Base-by-base conservation (phyloP, 2,797 vertebrate species). In the Sparus aurata region DNA sequence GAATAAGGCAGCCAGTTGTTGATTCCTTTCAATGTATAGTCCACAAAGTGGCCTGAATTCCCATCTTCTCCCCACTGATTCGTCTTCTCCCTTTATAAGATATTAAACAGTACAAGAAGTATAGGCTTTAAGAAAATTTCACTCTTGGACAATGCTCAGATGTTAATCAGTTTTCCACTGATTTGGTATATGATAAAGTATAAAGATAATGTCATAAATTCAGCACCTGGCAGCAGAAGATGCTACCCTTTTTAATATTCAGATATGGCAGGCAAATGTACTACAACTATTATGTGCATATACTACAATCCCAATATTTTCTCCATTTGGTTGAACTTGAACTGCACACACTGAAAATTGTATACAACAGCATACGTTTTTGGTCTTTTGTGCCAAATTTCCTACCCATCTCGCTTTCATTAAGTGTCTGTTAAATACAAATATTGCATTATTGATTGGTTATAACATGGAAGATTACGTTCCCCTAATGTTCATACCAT, bases 1-100 rank as follows among this genome's bases (percentile, higher is more conserved):
- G 94, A 92, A 93, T 95, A 96, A 95, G 95, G 95, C 95, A 95
- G 93, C 91, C 90, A 92, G 90, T 95, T 94, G 92, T 93, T 90
- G 86, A 92, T 92, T 94, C 92, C 86, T 91, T 88, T 88, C 89
- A 77, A 84, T 82, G 79, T 88, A 78, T 87, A 80, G 86, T 92
- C 92, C 87, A 87, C 88, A 81, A 89, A 91, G 91, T 87, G 90
- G 88, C 92, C 93, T 87, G 80, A 83, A 90, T 84, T 85, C 84
- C 83, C 90, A 90, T 89, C 85, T 73, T 83, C 85, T 89, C 88
- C 82, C 80, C 81, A 89, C 82, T 70, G 80, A 90, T 89, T 89
- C 80, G 87, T 91, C 86, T 81, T 80, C 91, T 94, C 91, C 92
- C 91, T 92, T 94, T 91, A 79, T 77, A 93, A 91, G 91, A 89